Evolutionary conservation across 2,888 invertebrate genomes (phyloP).

Genomic region (Zygogramma bicolorata): DNA sequence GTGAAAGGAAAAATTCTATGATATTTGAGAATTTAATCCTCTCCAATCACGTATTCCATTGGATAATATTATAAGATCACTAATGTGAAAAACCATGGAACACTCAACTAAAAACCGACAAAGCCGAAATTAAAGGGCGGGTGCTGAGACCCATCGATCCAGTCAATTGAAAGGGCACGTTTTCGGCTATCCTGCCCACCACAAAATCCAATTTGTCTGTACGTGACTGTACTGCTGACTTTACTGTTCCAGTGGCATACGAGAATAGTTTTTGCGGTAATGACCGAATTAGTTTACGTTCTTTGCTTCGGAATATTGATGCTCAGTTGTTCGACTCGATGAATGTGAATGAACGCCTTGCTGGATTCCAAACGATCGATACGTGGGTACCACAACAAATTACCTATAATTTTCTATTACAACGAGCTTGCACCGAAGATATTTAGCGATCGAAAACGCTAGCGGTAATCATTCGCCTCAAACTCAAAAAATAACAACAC

Average conservation of each 20-base stretch:
- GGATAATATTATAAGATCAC: no score
- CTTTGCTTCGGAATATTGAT: conserved; percentile 28
- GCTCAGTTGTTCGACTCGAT: conserved; percentile 15
- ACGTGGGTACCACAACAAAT: neutral
- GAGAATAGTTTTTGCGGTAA: conserved; percentile 25
- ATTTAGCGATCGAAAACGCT: neutral
- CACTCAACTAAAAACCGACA: neutral
- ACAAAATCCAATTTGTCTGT: conserved; percentile 62
- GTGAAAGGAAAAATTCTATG: no score
- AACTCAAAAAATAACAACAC: no score
- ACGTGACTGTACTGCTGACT: conserved; percentile 59
- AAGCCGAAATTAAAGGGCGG: conserved; percentile 23
- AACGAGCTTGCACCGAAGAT: neutral
- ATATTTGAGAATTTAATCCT: no score
- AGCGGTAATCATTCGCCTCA: neutral
- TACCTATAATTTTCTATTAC: neutral
- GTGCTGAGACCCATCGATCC: conserved; percentile 14
- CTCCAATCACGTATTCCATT: neutral
- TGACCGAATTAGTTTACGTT: conserved; percentile 44
- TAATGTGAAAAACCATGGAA: neutral
- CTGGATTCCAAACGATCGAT: conserved; percentile 14
- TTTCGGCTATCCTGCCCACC: conserved; percentile 44
- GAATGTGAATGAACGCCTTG: conserved; percentile 24
- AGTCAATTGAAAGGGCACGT: conserved; percentile 25
- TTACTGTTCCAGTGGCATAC: conserved; percentile 42